These are phyloP conservation scores for Pyrrhosoma nymphula DNA, from an alignment of 2,888 invertebrate species.

Conservation along the genomic window DNA sequence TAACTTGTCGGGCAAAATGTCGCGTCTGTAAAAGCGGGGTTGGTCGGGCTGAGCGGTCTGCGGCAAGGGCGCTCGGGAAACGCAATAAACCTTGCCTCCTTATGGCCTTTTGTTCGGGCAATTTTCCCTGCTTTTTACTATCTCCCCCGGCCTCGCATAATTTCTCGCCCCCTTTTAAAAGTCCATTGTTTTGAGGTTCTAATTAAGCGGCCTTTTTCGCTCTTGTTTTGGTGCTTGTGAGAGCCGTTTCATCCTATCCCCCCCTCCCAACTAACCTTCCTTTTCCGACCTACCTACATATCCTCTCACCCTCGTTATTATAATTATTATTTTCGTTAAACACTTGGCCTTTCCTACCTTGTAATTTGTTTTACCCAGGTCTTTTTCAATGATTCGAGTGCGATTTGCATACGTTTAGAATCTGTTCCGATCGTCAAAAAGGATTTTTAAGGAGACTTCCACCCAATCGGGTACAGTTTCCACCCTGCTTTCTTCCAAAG, in stretches of 20 bases:
- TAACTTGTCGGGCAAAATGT: conserved; percentile 14
- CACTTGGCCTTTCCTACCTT: neutral
- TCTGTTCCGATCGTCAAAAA: neutral
- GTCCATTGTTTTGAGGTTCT: conserved; percentile 22
- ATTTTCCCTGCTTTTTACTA: neutral
- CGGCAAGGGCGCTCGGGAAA: conserved; percentile 2
- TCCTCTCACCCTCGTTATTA: neutral
- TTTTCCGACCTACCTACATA: no score
- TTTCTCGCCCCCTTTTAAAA: neutral
- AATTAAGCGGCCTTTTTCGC: conserved; percentile 25
- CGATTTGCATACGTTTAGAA: neutral
- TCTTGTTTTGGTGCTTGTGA: neutral
- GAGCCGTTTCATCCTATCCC: neutral
- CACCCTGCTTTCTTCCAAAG: neutral
- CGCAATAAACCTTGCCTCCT: conserved; percentile 26
- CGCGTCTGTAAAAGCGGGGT: neutral
- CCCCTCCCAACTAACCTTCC: no score
- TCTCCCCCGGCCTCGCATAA: neutral
- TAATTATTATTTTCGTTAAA: conserved; percentile 23
- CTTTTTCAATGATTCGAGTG: neutral
- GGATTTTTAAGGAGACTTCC: neutral
- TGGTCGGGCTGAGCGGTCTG: neutral
- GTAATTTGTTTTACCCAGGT: neutral
- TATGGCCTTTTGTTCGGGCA: conserved; percentile 29
- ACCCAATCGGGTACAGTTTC: neutral